Evolutionary conservation across 1,140 invertebrate species (phyloP).

Genomic region (Drosophila parabipectinata): DNA sequence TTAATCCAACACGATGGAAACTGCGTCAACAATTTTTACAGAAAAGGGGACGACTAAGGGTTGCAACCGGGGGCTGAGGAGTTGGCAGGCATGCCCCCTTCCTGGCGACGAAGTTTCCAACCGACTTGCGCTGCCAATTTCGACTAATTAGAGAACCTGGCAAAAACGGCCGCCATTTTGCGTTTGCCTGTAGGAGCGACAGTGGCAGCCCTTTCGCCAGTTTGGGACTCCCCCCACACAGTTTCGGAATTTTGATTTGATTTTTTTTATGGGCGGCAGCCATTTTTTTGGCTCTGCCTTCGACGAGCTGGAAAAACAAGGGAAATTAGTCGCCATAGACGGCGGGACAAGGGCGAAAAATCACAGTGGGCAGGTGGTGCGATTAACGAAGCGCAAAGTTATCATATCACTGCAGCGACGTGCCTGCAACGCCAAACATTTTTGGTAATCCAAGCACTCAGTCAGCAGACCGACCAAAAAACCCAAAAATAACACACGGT

Average conservation of each 20-base stretch:
- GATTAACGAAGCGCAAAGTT: conserved; percentile 82
- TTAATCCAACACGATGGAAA: conserved; percentile 71
- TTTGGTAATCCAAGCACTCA: conserved; percentile 54
- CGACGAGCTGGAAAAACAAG: conserved; percentile 38
- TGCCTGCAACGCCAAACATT: conserved; percentile 28
- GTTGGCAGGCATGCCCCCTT: neutral
- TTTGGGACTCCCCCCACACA: neutral
- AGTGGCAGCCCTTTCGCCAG: neutral
- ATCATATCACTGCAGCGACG: conserved; percentile 63
- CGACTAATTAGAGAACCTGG: conserved; percentile 74
- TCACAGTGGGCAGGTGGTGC: conserved; percentile 58
- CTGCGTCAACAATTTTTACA: conserved; percentile 30
- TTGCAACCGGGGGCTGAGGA: neutral
- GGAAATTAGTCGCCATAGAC: conserved; percentile 28
- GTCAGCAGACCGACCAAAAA: conserved; percentile 36
- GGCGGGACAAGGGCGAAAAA: conserved; percentile 15
- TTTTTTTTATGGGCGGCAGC: conserved; percentile 14
- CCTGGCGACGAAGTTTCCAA: conserved; percentile 72
- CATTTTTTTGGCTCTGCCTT: conserved; percentile 39
- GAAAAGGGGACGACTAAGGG: neutral
- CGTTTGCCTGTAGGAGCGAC: conserved; percentile 13
- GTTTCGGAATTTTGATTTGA: neutral
- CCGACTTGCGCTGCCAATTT: conserved; percentile 79
- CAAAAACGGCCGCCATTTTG: conserved; percentile 74
- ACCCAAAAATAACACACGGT: conserved; percentile 44